Conservation (phyloP, 2,797 vertebrate species). For the Gallirallus australis region DNA sequence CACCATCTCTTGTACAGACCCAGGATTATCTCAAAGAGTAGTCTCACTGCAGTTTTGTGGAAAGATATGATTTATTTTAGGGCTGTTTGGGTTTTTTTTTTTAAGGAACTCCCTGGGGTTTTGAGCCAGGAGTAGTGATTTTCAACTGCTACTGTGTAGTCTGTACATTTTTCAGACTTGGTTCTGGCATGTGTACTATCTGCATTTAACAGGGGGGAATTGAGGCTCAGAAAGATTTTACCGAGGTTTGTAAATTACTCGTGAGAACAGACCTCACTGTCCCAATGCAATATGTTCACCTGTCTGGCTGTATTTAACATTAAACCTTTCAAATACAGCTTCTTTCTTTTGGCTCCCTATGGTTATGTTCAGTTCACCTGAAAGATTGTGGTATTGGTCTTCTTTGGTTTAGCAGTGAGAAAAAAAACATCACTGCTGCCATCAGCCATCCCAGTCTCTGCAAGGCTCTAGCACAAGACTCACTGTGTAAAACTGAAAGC, state of each 20-base stretch:
- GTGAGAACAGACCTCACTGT: neutral
- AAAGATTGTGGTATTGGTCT: neutral
- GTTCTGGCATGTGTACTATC: neutral
- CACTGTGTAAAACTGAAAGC: neutral
- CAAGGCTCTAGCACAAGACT: neutral
- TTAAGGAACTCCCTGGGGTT: neutral
- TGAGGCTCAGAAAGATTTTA: neutral
- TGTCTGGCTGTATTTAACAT: neutral
- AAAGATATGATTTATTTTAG: neutral
- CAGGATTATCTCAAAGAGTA: neutral
- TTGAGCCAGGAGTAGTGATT: neutral
- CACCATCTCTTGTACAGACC: neutral
- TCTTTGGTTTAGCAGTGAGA: neutral
- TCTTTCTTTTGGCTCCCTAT: neutral
- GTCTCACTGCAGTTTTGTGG: neutral
- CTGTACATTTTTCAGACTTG: neutral
- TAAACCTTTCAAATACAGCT: neutral
- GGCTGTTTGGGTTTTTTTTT: too few relatives aligned
- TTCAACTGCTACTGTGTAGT: neutral
- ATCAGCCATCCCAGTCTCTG: neutral
- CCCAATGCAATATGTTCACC: neutral
- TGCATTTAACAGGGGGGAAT: neutral
- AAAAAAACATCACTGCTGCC: neutral
- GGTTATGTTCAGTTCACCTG: neutral
- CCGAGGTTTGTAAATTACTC: neutral